Percentiles rank a stretch among this genome's conserved stretches.
Evolutionary conservation across 2,797 vertebrate species (phyloP).

Genomic region (Kryptopterus vitreolus): DNA sequence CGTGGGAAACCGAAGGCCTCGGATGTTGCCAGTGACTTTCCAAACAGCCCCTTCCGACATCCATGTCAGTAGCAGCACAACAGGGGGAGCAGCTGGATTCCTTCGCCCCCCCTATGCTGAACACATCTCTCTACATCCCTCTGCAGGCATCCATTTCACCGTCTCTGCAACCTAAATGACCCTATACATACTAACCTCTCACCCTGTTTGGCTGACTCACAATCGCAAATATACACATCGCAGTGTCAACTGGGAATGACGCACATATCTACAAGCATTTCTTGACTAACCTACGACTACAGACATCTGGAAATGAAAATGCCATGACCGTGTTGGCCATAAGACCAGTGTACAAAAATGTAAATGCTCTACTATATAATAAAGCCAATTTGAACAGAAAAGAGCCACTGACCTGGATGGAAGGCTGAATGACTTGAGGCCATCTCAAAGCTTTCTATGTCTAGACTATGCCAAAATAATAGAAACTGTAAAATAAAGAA

Average conservation of each 20-base stretch:
- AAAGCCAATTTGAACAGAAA: no score
- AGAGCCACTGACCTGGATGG: background rate
- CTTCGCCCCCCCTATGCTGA: slow-evolving; percentile 45
- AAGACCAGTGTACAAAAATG: background rate
- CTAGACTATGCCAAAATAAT: background rate
- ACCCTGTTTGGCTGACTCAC: slow-evolving; percentile 40
- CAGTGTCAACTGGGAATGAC: background rate
- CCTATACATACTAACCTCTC: slow-evolving; percentile 45
- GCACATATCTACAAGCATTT: slow-evolving; percentile 19
- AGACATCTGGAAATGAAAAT: background rate
- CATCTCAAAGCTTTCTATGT: background rate
- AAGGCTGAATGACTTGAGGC: background rate
- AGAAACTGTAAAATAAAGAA: background rate
- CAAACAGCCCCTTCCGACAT: slow-evolving; percentile 68
- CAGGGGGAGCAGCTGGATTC: slow-evolving; percentile 38
- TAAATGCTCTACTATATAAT: no score
- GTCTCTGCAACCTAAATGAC: slow-evolving; percentile 18
- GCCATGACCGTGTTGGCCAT: background rate
- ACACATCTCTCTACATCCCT: slow-evolving; percentile 39
- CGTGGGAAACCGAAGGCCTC: slow-evolving; percentile 74
- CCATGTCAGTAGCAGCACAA: slow-evolving; percentile 53
- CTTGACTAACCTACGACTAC: background rate
- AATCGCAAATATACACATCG: slow-evolving; percentile 30
- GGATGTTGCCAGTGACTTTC: slow-evolving; percentile 65
- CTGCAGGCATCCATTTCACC: slow-evolving; percentile 21